Evolutionary conservation across 2,888 invertebrate genomes (phyloP), one percentile per base, ranked within the genome.

Genomic region (Cephus spinipes): DNA sequence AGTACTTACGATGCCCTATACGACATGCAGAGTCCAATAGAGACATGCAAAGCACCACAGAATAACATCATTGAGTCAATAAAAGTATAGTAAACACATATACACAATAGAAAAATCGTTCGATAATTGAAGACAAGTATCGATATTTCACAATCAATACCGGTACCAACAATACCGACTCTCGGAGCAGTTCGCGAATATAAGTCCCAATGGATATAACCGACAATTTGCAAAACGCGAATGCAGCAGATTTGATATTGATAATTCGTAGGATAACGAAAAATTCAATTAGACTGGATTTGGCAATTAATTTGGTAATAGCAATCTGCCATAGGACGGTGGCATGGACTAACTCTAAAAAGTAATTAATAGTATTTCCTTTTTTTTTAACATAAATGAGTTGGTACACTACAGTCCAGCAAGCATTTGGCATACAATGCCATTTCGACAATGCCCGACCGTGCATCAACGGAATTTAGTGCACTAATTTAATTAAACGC

Each of bases 41-140:
- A 91, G 90, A 90, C 90, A 91, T 91, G 90, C 90, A 90, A 90
- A 91, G 90, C 90, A 90, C 89, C 90, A 91, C 89, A 90, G 87
- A 90, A 90, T 89, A 90, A 90, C 87, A 90, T 89, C 86, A 88
- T 89, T 89, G 85, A 89, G 86, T 90, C 85, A 89, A 88, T 89
- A 87, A 85, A 88, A 88, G 83, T 87, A 81, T 79, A 85, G 80
- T 88, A 87, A 87, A 86, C 84, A 89, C 86, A 89, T 87, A 84
- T 86, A 87, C 83, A 88, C 84, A 85, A 84, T 88, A 34, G 74
- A 74, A 74, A 74, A 74, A 74, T 74, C 35, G 35, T 32, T 36
- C 35, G 74, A 74, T 12, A 74, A 33, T 32, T 4, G 33, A 15
- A 71, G 31, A 71, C 31, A 71, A 71, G 71, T 31, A 71, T 71